phyloP scores from a whole-genome alignment of 1,140 invertebrate species.

The Saccostrea cuccullata region DNA sequence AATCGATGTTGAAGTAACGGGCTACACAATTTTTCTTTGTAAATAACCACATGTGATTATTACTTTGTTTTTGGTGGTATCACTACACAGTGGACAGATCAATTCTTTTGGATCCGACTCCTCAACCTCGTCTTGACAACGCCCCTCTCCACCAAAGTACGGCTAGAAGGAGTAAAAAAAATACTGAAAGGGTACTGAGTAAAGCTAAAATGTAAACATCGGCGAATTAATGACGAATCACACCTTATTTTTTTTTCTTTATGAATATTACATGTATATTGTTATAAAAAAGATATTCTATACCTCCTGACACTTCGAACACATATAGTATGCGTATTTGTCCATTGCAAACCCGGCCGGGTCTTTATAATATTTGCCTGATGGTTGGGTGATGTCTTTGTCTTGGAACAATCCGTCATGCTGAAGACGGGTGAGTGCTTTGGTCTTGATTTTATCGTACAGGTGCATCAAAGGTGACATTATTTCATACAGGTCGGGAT shows the following conservation, averaged over 20 bases:
- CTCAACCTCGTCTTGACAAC: slow-evolving; percentile 89
- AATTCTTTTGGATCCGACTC: slow-evolving; percentile 94
- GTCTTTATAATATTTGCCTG: slow-evolving; percentile 86
- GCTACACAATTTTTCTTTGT: not conserved
- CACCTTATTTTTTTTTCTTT: too few species aligned
- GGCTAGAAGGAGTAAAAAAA: slow-evolving; percentile 79
- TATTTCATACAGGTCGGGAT: slow-evolving; percentile 87
- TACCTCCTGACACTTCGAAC: slow-evolving; percentile 97
- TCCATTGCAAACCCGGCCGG: slow-evolving; percentile 95
- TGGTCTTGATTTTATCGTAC: slow-evolving; percentile 93
- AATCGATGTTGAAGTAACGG: not conserved
- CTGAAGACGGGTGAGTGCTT: slow-evolving; percentile 95
- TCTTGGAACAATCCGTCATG: slow-evolving; percentile 93
- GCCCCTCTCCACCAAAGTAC: slow-evolving; percentile 97
- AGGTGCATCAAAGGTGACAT: slow-evolving; percentile 88
- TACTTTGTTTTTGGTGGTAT: slow-evolving; percentile 5
- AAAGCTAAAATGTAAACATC: too few species aligned
- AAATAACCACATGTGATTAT: not conserved
- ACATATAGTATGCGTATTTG: slow-evolving; percentile 98
- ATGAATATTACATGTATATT: too few species aligned
- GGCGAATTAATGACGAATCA: too few species aligned
- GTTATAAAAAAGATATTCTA: too few species aligned
- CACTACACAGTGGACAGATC: slow-evolving; percentile 96
- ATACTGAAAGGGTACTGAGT: too few species aligned
- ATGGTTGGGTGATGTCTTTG: slow-evolving; percentile 84